Base-by-base conservation (phyloP, 2,888 invertebrate species). In the Apamea anceps region DNA sequence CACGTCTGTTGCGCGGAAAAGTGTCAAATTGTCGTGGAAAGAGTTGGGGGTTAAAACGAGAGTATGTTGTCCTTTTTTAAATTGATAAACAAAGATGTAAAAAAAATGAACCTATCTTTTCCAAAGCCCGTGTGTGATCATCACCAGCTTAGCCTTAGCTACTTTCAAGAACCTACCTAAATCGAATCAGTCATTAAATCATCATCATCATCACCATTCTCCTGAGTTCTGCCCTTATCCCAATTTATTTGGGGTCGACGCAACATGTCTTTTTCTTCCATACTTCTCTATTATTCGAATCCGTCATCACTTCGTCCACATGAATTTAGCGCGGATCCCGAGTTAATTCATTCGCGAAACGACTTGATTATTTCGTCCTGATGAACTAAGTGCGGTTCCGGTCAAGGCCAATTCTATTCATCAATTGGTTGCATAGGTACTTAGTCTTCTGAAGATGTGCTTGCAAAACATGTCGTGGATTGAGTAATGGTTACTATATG, bases 381-480 rank as follows among this genome's bases (percentile, higher is more conserved):
- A 76, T 54, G 4, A 54, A 54, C n/a, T 37, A 13, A 2, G 4
- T 60, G 5, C 25, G 18, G 25, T 13, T 32, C n/a, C n/a, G 45
- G 8, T 63, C 82, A 82, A 82, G 79, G 82, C 37, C 8, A n/a
- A 42, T 42, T 0, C 10, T 42, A 42, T 25, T 45, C 0, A 81
- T 62, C 71, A 57, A n/a, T n/a, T 32, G 0, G 1, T 42, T 32
- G 10, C 28, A 70, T 13, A 54, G 54, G 54, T 25, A 37, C 48
- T 28, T 28, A 51, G 25, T 77, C 6, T 65, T 7, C 21, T 48
- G 28, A 10, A 37, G 7, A 18, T 32, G 4, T 18, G n/a, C 42
- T 80, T 82, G 51, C 60, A 54, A 82, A 80, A 80, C 66, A 60
- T 54, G 42, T 67, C 32, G 25, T 12, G n/a, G 1, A 74, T 73